Evolutionary conservation across 2,888 invertebrate genomes (phyloP), one percentile per base, ranked within the genome.

Genomic region (Serripes groenlandicus): DNA sequence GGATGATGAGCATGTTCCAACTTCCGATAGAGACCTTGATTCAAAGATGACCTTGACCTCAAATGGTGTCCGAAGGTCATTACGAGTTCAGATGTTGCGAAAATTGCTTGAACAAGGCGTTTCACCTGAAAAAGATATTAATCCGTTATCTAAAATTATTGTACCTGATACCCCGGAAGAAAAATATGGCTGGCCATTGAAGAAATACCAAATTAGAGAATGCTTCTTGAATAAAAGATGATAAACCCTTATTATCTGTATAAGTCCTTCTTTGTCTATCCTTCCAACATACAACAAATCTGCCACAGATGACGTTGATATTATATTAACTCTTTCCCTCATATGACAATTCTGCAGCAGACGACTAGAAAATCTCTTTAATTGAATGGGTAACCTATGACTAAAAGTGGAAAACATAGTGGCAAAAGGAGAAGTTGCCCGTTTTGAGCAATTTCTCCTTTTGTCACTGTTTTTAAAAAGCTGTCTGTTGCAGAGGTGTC

Each of bases 111-210:
- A 75, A 9, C 64, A 26, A 7, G 37, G 30, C 4, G 28, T 18
- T 30, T 26, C 76, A 3, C 76, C 76, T 1, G 37, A 52, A 21
- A 58, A 68, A 32, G 66, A 66, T 26, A 35, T 15, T 7, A 4
- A 35, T 35, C 21, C 2, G 9, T 42, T 37, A 34, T 42, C 42
- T 32, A 77, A 79, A 42, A 71, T 91, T 28, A 70, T 91, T 32
- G 91, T 83, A 5, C 79, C 87, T 3, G 89, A 91, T 66, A 91
- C 91, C 1, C 91, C 91, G 21, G 90, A 89, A 42, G 76, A 78
- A 26, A 90, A 91, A 42, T 88, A 89, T 79, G 88, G 87, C 42
- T 78, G 89, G 66, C 77, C 88, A 49, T 74, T 84, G n/a, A 85
- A 86, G 71, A 74, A 88, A 49, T 82, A 87, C 34, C 66, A 66